phyloP scores from a whole-genome alignment of 2,888 invertebrate genomes.

The Myathropa florea region DNA sequence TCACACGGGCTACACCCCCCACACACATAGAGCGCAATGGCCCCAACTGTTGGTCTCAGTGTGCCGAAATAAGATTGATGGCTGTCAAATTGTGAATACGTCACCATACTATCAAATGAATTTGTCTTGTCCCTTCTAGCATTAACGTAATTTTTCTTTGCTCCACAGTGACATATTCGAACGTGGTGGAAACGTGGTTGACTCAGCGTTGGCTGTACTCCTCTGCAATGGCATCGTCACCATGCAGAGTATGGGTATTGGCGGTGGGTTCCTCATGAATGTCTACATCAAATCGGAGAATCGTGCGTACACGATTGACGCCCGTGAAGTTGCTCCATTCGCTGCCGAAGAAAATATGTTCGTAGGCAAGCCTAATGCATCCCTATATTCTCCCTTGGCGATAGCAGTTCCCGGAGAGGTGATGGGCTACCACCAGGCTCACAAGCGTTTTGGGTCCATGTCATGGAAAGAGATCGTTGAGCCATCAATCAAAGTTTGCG shows the following conservation, averaged over 20 bases:
- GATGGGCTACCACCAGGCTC: constrained; percentile 88
- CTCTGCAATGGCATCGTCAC: constrained; percentile 92
- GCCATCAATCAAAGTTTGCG: constrained; percentile 85
- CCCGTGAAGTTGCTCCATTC: constrained; percentile 88
- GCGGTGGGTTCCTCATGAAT: constrained; percentile 91
- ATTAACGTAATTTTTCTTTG: neutral
- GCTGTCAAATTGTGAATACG: no score
- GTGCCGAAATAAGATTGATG: no score
- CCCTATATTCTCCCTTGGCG: constrained; percentile 83
- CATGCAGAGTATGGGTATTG: constrained; percentile 89
- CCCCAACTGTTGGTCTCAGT: no score
- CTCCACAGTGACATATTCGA: constrained; percentile 75
- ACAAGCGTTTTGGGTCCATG: constrained; percentile 87
- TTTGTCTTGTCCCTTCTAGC: no score
- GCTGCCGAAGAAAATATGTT: constrained; percentile 81
- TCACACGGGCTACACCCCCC: no score
- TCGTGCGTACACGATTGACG: constrained; percentile 86
- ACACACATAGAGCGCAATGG: no score
- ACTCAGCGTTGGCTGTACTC: constrained; percentile 91
- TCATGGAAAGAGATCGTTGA: constrained; percentile 87
- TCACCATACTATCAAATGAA: no score
- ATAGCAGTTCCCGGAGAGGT: constrained; percentile 93
- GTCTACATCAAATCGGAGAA: constrained; percentile 85
- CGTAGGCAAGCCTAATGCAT: constrained; percentile 60
- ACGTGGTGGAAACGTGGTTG: constrained; percentile 88